These are phyloP conservation scores for Metalampra italica DNA, from an alignment of 2,888 invertebrate species.

Conservation along the genomic window DNA sequence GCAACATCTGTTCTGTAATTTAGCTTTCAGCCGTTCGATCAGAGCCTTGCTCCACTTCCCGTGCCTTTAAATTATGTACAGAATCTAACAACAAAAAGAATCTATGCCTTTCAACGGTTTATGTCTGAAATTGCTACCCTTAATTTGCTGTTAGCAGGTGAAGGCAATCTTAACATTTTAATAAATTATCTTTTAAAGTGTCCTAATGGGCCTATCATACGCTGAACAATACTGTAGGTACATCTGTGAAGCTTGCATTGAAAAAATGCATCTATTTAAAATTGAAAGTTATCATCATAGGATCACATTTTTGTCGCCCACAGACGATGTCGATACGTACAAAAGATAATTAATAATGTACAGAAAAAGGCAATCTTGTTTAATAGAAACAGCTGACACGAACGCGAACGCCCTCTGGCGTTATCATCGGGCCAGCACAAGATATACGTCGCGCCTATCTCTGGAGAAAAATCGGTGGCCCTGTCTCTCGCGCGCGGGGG, in stretches of 20 bases:
- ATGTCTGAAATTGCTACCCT: background rate
- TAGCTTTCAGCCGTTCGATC: background rate
- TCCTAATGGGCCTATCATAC: too few relatives aligned
- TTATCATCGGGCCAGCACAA: slow-evolving; percentile 12
- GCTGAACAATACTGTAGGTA: too few relatives aligned
- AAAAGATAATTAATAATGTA: too few relatives aligned
- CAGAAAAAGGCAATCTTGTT: background rate
- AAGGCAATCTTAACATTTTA: background rate
- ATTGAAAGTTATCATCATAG: too few relatives aligned
- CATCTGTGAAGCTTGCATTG: too few relatives aligned
- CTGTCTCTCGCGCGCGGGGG: slow-evolving; percentile 44
- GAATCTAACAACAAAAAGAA: background rate
- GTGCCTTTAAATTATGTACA: background rate
- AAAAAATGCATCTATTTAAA: too few relatives aligned
- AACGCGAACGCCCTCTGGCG: background rate
- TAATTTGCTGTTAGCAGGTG: background rate
- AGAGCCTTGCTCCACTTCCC: background rate
- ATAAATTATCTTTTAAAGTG: too few relatives aligned
- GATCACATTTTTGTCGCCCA: too few relatives aligned
- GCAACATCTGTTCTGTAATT: background rate
- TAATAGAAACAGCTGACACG: background rate
- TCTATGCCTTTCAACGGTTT: background rate
- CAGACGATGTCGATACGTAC: too few relatives aligned
- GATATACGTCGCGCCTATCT: slow-evolving; percentile 50
- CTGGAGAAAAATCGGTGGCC: slow-evolving; percentile 55